Conservation (phyloP, 35 echinoderm and acorn worm species). For the Ophioderma brevispina region DNA sequence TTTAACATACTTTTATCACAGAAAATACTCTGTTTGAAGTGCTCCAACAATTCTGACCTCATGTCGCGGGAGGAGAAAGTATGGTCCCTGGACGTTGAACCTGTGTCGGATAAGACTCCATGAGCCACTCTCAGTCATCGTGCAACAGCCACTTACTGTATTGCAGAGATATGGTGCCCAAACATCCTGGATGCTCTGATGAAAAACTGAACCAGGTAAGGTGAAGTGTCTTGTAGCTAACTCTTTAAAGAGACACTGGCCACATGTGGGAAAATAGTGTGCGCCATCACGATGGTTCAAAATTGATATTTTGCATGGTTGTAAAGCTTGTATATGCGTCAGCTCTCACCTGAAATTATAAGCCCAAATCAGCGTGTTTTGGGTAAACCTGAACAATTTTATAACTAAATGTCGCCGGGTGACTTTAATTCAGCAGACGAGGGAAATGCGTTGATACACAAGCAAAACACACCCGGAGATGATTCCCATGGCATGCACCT, state of each 20-base stretch:
- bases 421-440: no score
- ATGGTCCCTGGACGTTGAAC: slow-evolving; percentile 85
- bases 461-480: no score
- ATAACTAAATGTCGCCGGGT: no score
- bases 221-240: no score
- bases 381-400: no score
- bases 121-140: slow-evolving; percentile 85
- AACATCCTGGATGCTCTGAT: slow-evolving; percentile 83
- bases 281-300: no score
- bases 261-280: background rate
- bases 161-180: slow-evolving; percentile 94
- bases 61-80: slow-evolving; percentile 83
- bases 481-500: no score
- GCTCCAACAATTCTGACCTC: slow-evolving; percentile 92
- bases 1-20: slow-evolving; percentile 12
- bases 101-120: slow-evolving; percentile 90
- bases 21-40: slow-evolving; percentile 80
- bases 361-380: no score
- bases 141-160: slow-evolving; percentile 93
- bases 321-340: no score
- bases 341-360: no score
- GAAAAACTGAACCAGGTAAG: slow-evolving; percentile 93
- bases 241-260: background rate
- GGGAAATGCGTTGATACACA: no score
- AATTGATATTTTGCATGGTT: no score